Base-by-base conservation (phyloP, 92 coral and sea anemone species). In the Phenganax marumi region DNA sequence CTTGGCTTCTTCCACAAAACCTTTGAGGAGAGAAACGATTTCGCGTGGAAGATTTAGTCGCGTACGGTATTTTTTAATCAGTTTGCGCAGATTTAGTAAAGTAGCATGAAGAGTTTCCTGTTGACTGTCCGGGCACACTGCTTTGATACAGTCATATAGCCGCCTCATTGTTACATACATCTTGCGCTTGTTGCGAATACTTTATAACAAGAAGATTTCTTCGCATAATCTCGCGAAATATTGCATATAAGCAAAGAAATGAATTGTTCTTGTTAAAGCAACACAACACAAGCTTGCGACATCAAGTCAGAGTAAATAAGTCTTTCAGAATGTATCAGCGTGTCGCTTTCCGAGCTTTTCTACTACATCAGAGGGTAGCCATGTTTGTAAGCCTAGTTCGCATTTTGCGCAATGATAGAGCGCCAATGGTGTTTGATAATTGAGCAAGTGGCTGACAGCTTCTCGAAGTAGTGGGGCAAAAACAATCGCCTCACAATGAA, bases 361-460 rank as follows among this genome's bases (percentile, higher is more conserved):
- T 24, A 23, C 48, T 23, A 22, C 43, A 33, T 33, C 43, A 0
- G 43, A 5, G 2, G 43, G 43, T 33, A 33, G 3, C 5, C 6
- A 17, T 48, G 62, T 22, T n/a, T 13, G 12, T 16, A 17, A 52
- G 56, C 52, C 79, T 14, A 74, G 62, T 53, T 12, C 54, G 23
- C 68, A 19, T 47, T 54, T 50, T 56, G 81, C 83, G 73, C 83
- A 78, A 63, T 47, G 70, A 23, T 26, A 61, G 56, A 63, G 52
- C 72, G 83, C 63, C 58, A 7, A 7, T 48, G 50, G 23, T 19
- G 52, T 60, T 60, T 63, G 72, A 47, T 63, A 78, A 63, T 78
- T 78, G 72, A 77, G 63, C 83, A 43, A 78, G 72, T 78, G 63
- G 83, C 72, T 78, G 83, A 60, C 83, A 63, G 73, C 60, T 78